Evolutionary conservation across 1,140 invertebrate species (phyloP).

Genomic region (Yoshiicerus persimilis): DNA sequence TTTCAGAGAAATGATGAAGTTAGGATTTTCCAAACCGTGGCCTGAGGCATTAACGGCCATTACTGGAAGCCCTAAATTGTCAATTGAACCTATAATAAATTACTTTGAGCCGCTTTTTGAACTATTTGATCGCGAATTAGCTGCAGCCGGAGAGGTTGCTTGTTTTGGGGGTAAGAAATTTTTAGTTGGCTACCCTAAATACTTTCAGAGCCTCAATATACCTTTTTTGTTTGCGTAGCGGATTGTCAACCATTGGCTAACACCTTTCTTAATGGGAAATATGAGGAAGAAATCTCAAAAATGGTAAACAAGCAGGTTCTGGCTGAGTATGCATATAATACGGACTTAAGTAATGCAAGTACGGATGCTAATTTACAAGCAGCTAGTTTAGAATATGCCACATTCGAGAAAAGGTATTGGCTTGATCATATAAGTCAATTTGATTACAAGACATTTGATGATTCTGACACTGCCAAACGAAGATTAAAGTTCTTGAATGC

Average conservation of each 20-base stretch:
- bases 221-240: not conserved
- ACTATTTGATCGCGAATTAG: slow-evolving; percentile 40
- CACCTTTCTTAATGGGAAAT: slow-evolving; percentile 31
- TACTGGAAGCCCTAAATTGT: slow-evolving; percentile 54
- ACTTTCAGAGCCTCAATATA: not conserved
- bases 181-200: not conserved
- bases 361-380: slow-evolving; percentile 51
- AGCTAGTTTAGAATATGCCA: slow-evolving; percentile 73
- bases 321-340: slow-evolving; percentile 40
- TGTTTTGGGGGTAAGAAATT: slow-evolving; percentile 45
- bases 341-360: slow-evolving; percentile 35
- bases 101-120: slow-evolving; percentile 50
- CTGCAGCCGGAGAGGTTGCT: slow-evolving; percentile 33
- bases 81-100: slow-evolving; percentile 51
- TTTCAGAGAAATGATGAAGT: slow-evolving; percentile 55
- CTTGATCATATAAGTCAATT: slow-evolving; percentile 66
- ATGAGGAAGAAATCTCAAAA: slow-evolving; percentile 34
- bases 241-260: slow-evolving; percentile 40
- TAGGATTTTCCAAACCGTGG: slow-evolving; percentile 58
- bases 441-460: slow-evolving; percentile 70
- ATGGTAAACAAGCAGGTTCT: not conserved
- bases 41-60: slow-evolving; percentile 54
- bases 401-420: slow-evolving; percentile 76
- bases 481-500: not conserved
- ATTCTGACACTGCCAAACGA: slow-evolving; percentile 65